A percentile compares a stretch with the other conserved stretches of the same genome.
These are phyloP conservation scores for Gymnoscelis rufifasciata DNA, from an alignment of 2,888 invertebrate genomes.

Conservation along the genomic window DNA sequence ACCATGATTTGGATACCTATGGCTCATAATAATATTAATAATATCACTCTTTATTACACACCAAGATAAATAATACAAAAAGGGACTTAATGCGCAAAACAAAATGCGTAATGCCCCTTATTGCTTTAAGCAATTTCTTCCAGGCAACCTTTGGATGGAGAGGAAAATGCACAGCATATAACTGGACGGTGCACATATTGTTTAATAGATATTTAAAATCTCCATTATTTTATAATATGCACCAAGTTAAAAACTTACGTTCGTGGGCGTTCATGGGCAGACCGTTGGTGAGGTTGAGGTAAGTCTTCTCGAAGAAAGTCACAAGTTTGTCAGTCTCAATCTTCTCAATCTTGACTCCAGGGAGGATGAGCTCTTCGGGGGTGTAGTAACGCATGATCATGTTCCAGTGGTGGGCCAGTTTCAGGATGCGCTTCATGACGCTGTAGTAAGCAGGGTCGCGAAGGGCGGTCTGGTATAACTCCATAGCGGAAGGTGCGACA, in stretches of 20 bases:
- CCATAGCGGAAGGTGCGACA: constrained; percentile 80
- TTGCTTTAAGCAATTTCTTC: too few relatives aligned
- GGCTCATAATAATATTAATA: too few relatives aligned
- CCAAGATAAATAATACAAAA: too few relatives aligned
- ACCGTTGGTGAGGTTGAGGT: constrained; percentile 76
- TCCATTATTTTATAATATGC: not conserved
- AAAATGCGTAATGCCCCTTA: too few relatives aligned
- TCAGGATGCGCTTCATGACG: constrained; percentile 79
- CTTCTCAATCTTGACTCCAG: constrained; percentile 81
- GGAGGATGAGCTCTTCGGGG: constrained; percentile 78
- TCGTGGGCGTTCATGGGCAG: constrained; percentile 11
- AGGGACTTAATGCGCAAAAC: too few relatives aligned
- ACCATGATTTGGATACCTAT: too few relatives aligned
- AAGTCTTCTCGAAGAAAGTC: constrained; percentile 84
- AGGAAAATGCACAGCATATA: too few relatives aligned
- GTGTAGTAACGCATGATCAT: constrained; percentile 80
- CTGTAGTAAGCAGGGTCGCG: constrained; percentile 85
- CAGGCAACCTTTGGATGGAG: too few relatives aligned
- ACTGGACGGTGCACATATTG: too few relatives aligned
- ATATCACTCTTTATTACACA: too few relatives aligned
- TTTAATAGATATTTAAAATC: too few relatives aligned
- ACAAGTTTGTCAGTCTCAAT: constrained; percentile 82
- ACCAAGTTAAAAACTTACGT: constrained; percentile 10
- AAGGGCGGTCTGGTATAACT: constrained; percentile 81
- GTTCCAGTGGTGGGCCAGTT: constrained; percentile 80